Base-by-base conservation (phyloP, 2,888 invertebrate genomes). In the Agapetus fuscipes region DNA sequence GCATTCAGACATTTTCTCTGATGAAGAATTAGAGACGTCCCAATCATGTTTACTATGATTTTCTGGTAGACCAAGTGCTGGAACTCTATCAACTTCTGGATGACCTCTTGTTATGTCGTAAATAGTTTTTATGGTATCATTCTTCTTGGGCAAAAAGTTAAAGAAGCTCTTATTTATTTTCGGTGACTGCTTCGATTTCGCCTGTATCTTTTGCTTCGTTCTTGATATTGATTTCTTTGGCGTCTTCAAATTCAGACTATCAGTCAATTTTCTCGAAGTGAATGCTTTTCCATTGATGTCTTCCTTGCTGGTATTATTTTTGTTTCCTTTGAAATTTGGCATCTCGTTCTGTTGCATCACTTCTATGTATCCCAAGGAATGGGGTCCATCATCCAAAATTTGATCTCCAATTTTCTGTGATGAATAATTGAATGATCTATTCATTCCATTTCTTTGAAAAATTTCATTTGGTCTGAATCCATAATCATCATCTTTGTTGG, bases 341-440 rank as follows among this genome's bases (percentile, higher is more conserved):
- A 53, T 51, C 41, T 60, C 59, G 48, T 54, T 50, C 17, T 52
- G 49, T 37, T 51, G 27, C 37, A 50, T 54, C 44, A 66, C 62
- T 56, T 69, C 66, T 16, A 70, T 67, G 40, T 64, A 64, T 3
- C 66, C 63, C 49, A 70, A 53, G 0, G 70, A 70, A 46, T 67
- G 68, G 48, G 62, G 62, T 6, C 67, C 67, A 13, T 64, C 67
- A 34, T 70, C 66, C 35, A 69, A 53, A 50, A 70, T 68, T 54
- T 69, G 69, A 49, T 69, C 69, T 45, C 70, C 69, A 51, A 69
- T 49, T 41, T 62, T 57, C 45, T 69, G 68, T 2, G 62, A 66
- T 51, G 67, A 68, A 44, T 66, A 67, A 46, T 69, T 68, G 0
- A 71, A 56, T 2, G 70, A 70, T 51, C 68, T 66, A 48, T 71